These are phyloP conservation scores for Brenthis hecate DNA, from an alignment of 2,888 invertebrate genomes.

Conservation along the genomic window DNA sequence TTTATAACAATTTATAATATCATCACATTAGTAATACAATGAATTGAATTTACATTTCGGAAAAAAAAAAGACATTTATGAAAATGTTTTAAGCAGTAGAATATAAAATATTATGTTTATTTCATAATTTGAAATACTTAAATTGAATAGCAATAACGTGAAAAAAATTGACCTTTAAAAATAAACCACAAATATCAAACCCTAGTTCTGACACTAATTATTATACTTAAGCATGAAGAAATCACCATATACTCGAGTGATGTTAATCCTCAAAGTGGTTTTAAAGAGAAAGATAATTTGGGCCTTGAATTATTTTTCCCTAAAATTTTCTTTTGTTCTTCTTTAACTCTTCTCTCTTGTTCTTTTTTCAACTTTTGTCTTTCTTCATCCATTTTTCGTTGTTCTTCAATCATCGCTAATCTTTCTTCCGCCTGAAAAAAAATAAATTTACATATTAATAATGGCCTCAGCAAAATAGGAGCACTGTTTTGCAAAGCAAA, in stretches of 20 bases:
- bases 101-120: too few species aligned
- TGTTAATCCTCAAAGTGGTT: constrained; percentile 82
- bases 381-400: constrained; percentile 97
- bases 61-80: too few species aligned
- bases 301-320: constrained; percentile 98
- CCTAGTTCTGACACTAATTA: constrained; percentile 24
- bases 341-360: constrained; percentile 94
- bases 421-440: constrained; percentile 94
- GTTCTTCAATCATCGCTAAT: constrained; percentile 97
- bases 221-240: constrained; percentile 17
- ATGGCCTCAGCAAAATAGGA: too few species aligned
- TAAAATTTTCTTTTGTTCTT: constrained; percentile 97
- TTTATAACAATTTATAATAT: too few species aligned
- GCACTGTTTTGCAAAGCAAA: too few species aligned
- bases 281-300: constrained; percentile 95
- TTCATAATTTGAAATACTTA: too few species aligned
- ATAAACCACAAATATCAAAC: constrained; percentile 8
- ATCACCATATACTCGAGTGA: constrained; percentile 8
- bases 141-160: too few species aligned
- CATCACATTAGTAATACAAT: too few species aligned
- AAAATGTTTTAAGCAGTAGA: too few species aligned
- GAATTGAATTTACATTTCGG: too few species aligned
- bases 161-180: neutral
- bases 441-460: neutral
- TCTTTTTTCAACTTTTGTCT: constrained; percentile 95